These are phyloP conservation scores for Pseudonaja textilis DNA, from an alignment of 2,113 vertebrate genomes.

Conservation along the genomic window DNA sequence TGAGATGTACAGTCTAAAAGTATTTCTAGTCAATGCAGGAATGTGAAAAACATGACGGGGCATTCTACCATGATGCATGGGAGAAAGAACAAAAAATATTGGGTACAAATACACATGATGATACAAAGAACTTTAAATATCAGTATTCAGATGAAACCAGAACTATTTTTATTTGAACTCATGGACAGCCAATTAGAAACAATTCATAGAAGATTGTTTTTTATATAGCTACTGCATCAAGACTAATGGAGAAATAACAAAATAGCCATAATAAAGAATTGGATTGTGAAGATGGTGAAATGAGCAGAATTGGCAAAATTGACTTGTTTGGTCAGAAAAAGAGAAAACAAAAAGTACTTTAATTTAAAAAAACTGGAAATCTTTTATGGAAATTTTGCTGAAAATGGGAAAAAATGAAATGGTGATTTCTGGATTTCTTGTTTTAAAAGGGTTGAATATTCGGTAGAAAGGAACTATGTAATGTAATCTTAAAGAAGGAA, in stretches of 20 bases:
- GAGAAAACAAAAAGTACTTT: background rate
- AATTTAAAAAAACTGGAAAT: background rate
- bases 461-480: background rate
- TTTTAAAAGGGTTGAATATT: background rate
- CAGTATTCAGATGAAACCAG: background rate
- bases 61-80: background rate
- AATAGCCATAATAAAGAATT: background rate
- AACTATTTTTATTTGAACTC: background rate
- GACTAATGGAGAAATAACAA: background rate
- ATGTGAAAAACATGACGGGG: background rate
- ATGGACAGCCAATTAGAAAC: background rate
- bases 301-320: background rate
- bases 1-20: background rate
- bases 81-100: background rate
- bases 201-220: background rate
- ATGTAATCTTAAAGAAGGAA: background rate
- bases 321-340: background rate
- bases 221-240: background rate
- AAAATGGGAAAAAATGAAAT: background rate
- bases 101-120: background rate
- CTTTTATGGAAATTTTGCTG: background rate
- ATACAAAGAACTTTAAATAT: background rate
- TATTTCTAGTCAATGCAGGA: background rate
- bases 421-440: background rate
- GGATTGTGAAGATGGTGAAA: background rate